Evolutionary conservation across 2,797 vertebrate genomes (phyloP), one percentile per base, ranked within the genome.

Genomic region (Girardinus metallicus): DNA sequence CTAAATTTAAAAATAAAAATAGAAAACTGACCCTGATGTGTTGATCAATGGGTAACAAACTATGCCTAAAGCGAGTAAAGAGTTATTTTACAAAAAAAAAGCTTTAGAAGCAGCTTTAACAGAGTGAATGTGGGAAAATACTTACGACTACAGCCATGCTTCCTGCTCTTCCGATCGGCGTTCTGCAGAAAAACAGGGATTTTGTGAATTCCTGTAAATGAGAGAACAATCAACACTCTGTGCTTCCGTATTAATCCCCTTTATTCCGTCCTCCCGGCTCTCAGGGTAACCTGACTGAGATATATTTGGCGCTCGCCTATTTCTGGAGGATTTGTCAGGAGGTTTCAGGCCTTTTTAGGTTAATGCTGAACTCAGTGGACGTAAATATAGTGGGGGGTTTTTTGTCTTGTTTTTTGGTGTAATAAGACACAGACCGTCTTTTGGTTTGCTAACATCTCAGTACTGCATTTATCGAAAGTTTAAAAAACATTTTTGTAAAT

Each of bases 61-160:
- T 6, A 6, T 15, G 1, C 3, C 34, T 23, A 21, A 62, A 68
- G 1, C 1, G 1, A 44, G 23, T 41, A 43, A 26, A 49, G 34
- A 26, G 12, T 29, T 26, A 16, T 46, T 71, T 41, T 70, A 43
- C 4, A 18, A 18, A 47, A 5, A 49, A 18, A n/a, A 3, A 7
- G 8, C 1, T 26, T 43, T 3, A 44, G 26, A 46, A 71, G 39
- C 7, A 1, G 10, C 16, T 72, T 71, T 0, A 76, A 66, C 10
- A 1, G n/a, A 53, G n/a, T 21, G 18, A 29, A 86, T 78, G 74
- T 76, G 31, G 0, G 21, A 57, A 68, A 71, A 74, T 86, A 94
- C 96, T 96, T 74, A 96, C 96, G 31, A 96, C 94, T 55, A 96
- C 95, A 86, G 96, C 95, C 96, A 96, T 96, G 68, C 83, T 85